phyloP scores from a whole-genome alignment of 2,113 vertebrate genomes.

The Aegotheles bennettii region DNA sequence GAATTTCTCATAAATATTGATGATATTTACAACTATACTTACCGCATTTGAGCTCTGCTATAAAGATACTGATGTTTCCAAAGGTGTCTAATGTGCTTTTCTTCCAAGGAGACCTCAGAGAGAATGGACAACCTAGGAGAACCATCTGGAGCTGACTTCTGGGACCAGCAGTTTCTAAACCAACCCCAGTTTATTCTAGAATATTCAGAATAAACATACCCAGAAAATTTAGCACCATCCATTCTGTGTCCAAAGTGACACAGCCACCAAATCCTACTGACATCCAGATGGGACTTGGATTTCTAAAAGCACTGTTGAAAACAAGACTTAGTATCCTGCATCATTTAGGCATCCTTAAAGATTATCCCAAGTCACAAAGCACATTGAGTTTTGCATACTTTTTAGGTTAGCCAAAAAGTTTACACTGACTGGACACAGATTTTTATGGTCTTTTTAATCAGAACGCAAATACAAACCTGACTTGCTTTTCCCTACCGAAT shows the following conservation, averaged over 20 bases:
- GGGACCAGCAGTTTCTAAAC: neutral
- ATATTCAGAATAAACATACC: neutral
- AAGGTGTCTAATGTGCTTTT: neutral
- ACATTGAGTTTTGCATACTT: neutral
- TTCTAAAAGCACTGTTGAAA: neutral
- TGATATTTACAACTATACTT: neutral
- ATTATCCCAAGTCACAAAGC: neutral
- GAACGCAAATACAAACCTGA: neutral
- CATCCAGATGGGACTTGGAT: neutral
- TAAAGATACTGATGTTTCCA: neutral
- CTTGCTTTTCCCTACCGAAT: neutral
- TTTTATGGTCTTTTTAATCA: neutral
- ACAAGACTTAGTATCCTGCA: neutral
- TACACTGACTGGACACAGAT: neutral
- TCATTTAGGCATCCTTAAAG: neutral
- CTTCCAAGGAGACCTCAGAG: neutral
- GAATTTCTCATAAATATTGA: neutral
- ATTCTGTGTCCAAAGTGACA: neutral
- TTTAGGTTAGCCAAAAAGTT: neutral
- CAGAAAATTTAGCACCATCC: neutral
- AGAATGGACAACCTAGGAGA: neutral
- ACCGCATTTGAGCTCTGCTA: neutral
- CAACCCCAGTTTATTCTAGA: neutral
- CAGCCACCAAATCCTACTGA: neutral
- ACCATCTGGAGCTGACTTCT: neutral